These are phyloP conservation scores for Andrena bucephala DNA, from an alignment of 2,888 invertebrate species.

Conservation along the genomic window DNA sequence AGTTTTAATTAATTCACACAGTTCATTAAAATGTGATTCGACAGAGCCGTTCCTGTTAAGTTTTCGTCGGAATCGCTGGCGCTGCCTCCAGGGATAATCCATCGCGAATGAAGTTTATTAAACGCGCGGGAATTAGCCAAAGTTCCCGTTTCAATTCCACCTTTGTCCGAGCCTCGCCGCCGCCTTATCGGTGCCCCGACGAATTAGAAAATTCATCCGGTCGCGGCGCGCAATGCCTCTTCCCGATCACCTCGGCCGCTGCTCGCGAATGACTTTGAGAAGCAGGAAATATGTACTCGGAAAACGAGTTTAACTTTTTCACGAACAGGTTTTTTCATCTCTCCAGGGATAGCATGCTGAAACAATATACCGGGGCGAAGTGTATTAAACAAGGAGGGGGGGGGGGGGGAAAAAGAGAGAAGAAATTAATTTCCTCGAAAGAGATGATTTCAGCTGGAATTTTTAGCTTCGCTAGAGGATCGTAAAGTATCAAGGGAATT, in stretches of 20 bases:
- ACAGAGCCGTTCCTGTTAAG: neutral
- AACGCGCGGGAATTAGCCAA: constrained; percentile 4
- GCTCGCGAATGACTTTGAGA: constrained; percentile 10
- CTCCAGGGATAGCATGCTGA: neutral
- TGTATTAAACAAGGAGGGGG: neutral
- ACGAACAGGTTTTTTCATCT: constrained; percentile 2
- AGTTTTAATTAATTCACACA: neutral
- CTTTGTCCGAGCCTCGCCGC: neutral
- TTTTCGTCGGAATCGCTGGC: constrained; percentile 21
- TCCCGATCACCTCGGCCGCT: constrained; percentile 1
- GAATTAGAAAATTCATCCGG: constrained; percentile 1
- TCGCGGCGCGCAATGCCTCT: neutral
- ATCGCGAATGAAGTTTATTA: constrained; percentile 20
- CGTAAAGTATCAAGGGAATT: neutral
- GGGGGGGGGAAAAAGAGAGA: neutral
- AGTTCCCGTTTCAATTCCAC: neutral
- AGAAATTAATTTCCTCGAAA: neutral
- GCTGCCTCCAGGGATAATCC: neutral
- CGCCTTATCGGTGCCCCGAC: neutral
- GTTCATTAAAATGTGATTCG: neutral
- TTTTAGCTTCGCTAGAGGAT: neutral
- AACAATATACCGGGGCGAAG: neutral
- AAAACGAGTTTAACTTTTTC: constrained; percentile 5
- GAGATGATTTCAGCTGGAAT: constrained; percentile 10
- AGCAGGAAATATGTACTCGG: constrained; percentile 9